Percentiles rank a stretch among this genome's conserved stretches.
phyloP scores from a whole-genome alignment of 2,888 invertebrate species.

The Cantharis nigra region DNA sequence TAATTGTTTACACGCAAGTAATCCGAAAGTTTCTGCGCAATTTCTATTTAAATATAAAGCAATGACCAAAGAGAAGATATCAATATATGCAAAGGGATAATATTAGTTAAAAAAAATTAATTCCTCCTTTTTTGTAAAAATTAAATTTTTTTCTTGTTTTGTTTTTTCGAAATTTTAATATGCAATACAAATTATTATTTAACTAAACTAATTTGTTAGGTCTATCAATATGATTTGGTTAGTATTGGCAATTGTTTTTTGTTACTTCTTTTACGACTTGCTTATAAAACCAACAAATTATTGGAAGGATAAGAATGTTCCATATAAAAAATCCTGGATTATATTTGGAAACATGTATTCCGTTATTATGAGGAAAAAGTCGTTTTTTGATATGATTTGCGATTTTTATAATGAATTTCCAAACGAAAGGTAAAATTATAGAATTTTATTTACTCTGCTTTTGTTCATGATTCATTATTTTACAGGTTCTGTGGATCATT shows the following conservation, averaged over 20 bases:
- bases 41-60: no score
- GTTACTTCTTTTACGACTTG: slow-evolving; percentile 48
- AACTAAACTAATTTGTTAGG: background rate
- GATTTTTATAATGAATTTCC: background rate
- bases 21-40: no score
- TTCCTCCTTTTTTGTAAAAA: no score
- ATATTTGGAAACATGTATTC: slow-evolving; percentile 34
- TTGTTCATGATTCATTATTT: background rate
- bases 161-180: no score
- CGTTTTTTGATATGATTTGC: background rate
- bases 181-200: no score
- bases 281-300: slow-evolving; percentile 47
- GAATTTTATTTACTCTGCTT: no score
- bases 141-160: no score
- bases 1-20: no score
- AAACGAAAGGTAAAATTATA: no score
- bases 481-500: slow-evolving; percentile 1
- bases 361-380: background rate
- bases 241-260: background rate
- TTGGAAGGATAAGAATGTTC: slow-evolving; percentile 10
- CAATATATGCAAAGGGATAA: no score
- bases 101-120: no score
- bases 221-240: slow-evolving; percentile 1
- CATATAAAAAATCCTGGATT: slow-evolving; percentile 24
- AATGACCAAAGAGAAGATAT: no score